Conservation (phyloP, 2,113 vertebrate species). For the Pampusana beccarii region DNA sequence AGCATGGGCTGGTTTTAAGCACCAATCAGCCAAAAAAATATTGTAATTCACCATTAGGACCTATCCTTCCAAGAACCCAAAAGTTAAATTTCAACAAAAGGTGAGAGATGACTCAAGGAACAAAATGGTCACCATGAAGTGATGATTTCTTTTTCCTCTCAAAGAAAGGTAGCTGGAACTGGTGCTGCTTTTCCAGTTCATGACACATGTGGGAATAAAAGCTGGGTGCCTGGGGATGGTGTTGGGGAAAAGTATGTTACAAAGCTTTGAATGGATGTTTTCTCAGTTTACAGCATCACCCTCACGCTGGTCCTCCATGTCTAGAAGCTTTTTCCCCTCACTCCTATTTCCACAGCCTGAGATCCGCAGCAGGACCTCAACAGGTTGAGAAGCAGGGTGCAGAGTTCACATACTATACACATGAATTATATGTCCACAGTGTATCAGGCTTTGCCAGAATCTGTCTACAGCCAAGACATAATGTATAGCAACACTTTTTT, state of each 20-base stretch:
- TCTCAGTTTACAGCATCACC: background rate
- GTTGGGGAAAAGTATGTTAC: background rate
- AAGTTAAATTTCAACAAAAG: background rate
- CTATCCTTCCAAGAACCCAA: background rate
- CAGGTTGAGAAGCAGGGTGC: constrained; percentile 27
- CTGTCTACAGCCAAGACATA: constrained; percentile 50
- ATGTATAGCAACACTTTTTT: constrained; percentile 63
- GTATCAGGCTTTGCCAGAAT: constrained; percentile 55
- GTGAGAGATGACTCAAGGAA: background rate
- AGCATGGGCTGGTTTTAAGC: constrained; percentile 39
- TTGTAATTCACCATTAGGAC: constrained; percentile 12
- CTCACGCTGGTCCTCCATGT: rapidly evolving
- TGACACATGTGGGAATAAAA: background rate
- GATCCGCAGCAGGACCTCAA: constrained; percentile 3
- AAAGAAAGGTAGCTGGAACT: background rate
- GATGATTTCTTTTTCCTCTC: constrained; percentile 8
- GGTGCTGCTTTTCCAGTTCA: constrained; percentile 1
- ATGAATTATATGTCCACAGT: constrained; percentile 59
- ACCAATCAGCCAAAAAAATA: constrained; percentile 15
- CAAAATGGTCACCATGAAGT: background rate
- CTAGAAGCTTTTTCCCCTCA: background rate
- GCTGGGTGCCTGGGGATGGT: background rate
- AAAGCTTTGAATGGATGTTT: background rate
- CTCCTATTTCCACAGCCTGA: background rate
- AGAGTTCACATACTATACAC: constrained; percentile 42